phyloP scores from a whole-genome alignment of 2,888 invertebrate species.

The Drosophila pullipes region DNA sequence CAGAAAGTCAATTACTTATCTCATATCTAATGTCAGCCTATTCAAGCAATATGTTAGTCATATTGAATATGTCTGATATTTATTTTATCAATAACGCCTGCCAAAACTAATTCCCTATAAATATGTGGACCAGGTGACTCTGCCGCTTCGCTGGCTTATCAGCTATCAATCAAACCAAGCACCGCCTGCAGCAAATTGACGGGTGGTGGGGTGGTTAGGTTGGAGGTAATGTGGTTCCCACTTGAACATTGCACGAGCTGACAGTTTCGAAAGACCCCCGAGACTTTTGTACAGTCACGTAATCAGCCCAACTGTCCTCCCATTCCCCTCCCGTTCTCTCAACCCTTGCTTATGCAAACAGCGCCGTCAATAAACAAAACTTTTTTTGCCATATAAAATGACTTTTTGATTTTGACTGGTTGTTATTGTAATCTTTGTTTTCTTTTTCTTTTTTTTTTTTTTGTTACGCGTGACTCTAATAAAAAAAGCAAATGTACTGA shows the following conservation, averaged over 20 bases:
- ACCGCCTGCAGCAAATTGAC: constrained; percentile 32
- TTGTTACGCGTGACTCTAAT: constrained; percentile 71
- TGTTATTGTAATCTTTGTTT: constrained; percentile 24
- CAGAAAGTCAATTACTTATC: constrained; percentile 3
- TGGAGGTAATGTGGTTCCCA: constrained; percentile 19
- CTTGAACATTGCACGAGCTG: constrained; percentile 67
- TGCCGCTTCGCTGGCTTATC: constrained; percentile 33
- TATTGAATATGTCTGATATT: constrained; percentile 14
- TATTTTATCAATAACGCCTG: constrained; percentile 15
- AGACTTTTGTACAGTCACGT: constrained; percentile 76
- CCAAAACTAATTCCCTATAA: constrained; percentile 32
- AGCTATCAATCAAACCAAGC: constrained; percentile 57
- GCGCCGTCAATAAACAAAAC: constrained; percentile 60
- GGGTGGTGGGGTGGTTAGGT: background rate
- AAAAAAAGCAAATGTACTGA: constrained; percentile 59
- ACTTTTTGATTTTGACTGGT: constrained; percentile 53
- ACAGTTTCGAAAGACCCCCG: constrained; percentile 40
- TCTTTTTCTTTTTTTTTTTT: constrained; percentile 17
- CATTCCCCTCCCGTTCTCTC: constrained; percentile 10
- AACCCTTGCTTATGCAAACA: constrained; percentile 29
- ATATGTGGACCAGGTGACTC: constrained; percentile 37
- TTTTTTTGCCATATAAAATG: constrained; percentile 61
- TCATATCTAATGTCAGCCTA: constrained; percentile 1
- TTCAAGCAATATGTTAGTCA: constrained; percentile 40
- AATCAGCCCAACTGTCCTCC: constrained; percentile 40